These are phyloP conservation scores for Papilio elwesi DNA, from an alignment of 2,888 invertebrate species.

Conservation along the genomic window DNA sequence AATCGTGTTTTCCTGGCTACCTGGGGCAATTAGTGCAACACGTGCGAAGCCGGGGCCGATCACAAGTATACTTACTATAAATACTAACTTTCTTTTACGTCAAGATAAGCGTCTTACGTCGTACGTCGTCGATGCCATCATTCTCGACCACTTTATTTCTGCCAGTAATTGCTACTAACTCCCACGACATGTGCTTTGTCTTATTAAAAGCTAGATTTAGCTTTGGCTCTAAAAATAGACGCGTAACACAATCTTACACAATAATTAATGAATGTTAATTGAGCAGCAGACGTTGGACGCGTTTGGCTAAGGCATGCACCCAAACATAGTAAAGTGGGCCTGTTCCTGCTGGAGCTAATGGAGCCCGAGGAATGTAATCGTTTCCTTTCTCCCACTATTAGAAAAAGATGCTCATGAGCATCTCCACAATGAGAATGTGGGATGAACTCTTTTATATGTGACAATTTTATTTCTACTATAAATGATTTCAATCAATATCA, in stretches of 20 bases:
- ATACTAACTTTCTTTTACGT: too few species aligned
- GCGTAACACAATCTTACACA: constrained; percentile 29
- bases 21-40: too few species aligned
- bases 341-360: constrained; percentile 45
- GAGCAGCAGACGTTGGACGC: constrained; percentile 70
- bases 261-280: constrained; percentile 59
- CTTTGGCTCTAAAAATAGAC: constrained; percentile 36
- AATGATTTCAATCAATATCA: too few species aligned
- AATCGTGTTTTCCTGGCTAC: too few species aligned
- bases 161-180: not conserved
- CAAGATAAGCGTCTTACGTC: constrained; percentile 1
- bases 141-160: not conserved
- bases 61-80: too few species aligned
- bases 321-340: constrained; percentile 49
- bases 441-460: too few species aligned
- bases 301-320: constrained; percentile 48
- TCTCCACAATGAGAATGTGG: too few species aligned
- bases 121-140: too few species aligned
- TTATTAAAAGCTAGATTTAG: constrained; percentile 35
- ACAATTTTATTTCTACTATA: too few species aligned
- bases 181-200: constrained; percentile 4
- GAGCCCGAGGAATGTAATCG: constrained; percentile 42
- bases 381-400: constrained; percentile 46
- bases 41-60: too few species aligned
- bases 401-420: not conserved